Conservation (phyloP, 2,113 vertebrate genomes). For the Saguinus imperator region DNA sequence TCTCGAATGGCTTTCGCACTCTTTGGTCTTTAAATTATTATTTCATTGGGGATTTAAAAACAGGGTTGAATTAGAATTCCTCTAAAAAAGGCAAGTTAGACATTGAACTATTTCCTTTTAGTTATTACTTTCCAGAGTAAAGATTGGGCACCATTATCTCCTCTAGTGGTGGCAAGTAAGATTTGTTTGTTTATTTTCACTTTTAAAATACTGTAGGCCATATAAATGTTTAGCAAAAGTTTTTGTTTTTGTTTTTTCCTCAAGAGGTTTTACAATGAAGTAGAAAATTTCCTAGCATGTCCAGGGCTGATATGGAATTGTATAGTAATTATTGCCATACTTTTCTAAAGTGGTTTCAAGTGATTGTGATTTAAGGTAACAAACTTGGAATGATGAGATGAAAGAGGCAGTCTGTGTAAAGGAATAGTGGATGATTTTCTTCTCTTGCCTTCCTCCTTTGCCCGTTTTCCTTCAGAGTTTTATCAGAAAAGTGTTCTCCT, state of each 20-base stretch:
- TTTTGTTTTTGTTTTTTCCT: too few species aligned
- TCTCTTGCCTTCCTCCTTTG: neutral
- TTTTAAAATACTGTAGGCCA: neutral
- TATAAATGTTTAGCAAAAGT: neutral
- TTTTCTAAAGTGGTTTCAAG: neutral
- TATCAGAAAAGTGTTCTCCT: neutral
- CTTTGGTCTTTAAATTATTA: neutral
- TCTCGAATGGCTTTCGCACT: neutral
- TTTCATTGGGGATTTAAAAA: neutral
- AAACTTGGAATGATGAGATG: neutral
- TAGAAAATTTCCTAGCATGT: neutral
- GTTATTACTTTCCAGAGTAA: neutral
- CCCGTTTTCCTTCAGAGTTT: neutral
- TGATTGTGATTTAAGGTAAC: neutral
- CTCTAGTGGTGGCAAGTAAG: neutral
- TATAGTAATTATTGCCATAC: neutral
- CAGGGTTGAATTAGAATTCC: neutral
- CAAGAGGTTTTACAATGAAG: neutral
- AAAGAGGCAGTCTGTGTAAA: neutral
- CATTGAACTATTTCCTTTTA: neutral
- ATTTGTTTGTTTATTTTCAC: constrained; percentile 6
- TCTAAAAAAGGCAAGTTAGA: neutral
- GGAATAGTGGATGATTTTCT: neutral
- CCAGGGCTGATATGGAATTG: neutral
- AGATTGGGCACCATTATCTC: neutral